Evolutionary conservation across 2,888 invertebrate genomes (phyloP), one percentile per base, ranked within the genome.

Genomic region (Tigriopus californicus): DNA sequence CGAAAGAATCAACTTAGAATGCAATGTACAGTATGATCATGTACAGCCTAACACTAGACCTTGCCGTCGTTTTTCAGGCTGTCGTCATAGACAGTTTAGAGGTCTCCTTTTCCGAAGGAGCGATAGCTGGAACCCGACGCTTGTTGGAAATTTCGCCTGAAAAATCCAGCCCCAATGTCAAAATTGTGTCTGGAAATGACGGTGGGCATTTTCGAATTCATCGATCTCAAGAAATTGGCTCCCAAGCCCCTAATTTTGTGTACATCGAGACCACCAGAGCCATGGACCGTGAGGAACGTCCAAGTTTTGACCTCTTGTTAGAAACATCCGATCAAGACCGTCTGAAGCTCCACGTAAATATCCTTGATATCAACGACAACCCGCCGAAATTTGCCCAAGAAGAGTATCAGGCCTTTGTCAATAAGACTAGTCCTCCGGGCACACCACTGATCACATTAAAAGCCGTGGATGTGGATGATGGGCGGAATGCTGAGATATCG

Each of bases 341-440:
- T 33, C 75, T 90, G 53, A 81, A 85, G 74, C 89, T 92, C 47
- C 89, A 90, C 71, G 87, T 92, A 15, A 83, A 86, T 58, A 84
- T 92, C 62, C 74, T 89, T 64, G 91, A 92, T 72, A 89, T 89
- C 8, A 92, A 92, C 70, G 92, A 92, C 70, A 90, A 90, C 73
- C 89, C 91, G 13, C 91, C 91, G 42, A 85, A 90, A 65, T 91
- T 91, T 68, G 89, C 88, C 71, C 90, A 90, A 70, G 90, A 89
- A 74, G 90, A 92, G 70, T 95, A 94, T 72, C 85, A 83, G 61
- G 89, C 89, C 1, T 84, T 85, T 48, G 70, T 95, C 56, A 92
- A 92, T 73, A 94, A 95, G 72, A 92, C 89, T 68, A 86, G 89
- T 10, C 82, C 85, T n/a, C 82, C 85, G 0, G 91, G 91, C 3